These are phyloP conservation scores for Platygyra sinensis DNA, from an alignment of 64 coral and sea anemone genomes.

Conservation along the genomic window DNA sequence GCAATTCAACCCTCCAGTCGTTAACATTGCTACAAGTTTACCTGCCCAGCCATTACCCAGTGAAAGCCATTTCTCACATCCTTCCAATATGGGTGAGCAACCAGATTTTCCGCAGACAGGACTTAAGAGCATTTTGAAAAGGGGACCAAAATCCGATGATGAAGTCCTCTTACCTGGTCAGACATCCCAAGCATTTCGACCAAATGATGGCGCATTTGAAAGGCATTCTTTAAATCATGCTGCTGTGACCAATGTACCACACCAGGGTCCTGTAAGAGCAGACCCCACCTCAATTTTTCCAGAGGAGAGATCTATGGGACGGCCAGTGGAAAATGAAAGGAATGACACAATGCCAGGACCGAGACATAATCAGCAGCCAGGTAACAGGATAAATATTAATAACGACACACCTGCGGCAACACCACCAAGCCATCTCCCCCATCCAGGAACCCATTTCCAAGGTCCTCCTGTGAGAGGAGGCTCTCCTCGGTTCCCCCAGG, in stretches of 20 bases:
- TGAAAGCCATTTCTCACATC: background rate
- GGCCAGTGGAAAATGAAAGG: background rate
- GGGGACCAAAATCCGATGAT: background rate
- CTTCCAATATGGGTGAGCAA: background rate
- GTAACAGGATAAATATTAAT: background rate
- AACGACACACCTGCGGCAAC: background rate
- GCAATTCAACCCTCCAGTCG: background rate
- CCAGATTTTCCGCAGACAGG: background rate
- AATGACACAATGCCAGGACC: background rate
- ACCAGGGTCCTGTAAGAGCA: background rate
- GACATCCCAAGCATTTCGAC: background rate
- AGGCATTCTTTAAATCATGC: background rate
- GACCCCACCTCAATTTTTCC: background rate
- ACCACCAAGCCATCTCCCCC: background rate
- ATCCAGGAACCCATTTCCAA: background rate
- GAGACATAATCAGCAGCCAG: background rate
- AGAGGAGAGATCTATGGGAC: background rate
- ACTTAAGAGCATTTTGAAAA: background rate
- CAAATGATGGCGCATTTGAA: too few relatives aligned
- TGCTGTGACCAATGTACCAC: background rate
- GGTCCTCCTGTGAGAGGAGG: background rate
- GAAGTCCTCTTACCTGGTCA: background rate
- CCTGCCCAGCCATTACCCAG: background rate
- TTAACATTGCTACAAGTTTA: background rate
- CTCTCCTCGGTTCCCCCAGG: background rate